Base-by-base conservation (phyloP, 1,140 invertebrate genomes). In the Drosophila littoralis region DNA sequence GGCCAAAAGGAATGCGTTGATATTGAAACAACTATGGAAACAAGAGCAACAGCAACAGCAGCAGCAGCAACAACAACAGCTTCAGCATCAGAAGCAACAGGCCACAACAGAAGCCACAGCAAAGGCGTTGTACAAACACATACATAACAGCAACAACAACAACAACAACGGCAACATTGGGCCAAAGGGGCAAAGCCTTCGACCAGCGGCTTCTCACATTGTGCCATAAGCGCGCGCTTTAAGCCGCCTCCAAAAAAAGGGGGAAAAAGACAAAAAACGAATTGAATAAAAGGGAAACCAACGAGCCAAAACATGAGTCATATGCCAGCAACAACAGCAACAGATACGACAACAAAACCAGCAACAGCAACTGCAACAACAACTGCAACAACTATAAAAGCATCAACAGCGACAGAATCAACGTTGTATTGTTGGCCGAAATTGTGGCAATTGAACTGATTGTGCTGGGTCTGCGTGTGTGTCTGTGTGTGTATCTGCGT, bases 51-150 rank as follows among this genome's bases (percentile, higher is more conserved):
- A 72, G 8, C 45, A 72, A 7, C 51, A 52, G 15, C 68, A 66
- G 7, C 42, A 73, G n/a, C 51, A 72, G 8, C 45, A 72, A 7
- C 51, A 52, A n/a, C 68, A 66, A 9, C 42, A 73, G n/a, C 51
- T 48, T 45, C 71, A 75, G 28, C 61, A 60, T 32, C 66, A 76
- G 58, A 58, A 66, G 58, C 72, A 73, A 52, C 72, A 82, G 75
- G 65, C 75, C 54, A 50, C 75, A 80, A 86, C 82, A 82, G 83
- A 79, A 88, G 83, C 82, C 68, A 66, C 79, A 88, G 86, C 81
- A 80, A 85, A 85, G 82, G 82, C 82, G 79, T 85, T 85, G 81
- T 85, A 82, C 82, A 85, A 86, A 85, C 79, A 86, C 74, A 85
- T 83, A 69, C 77, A 85, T 68, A 85, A 86, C 71, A 81, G 59